phyloP scores from a whole-genome alignment of 2,888 invertebrate species.

The Selenia dentaria region DNA sequence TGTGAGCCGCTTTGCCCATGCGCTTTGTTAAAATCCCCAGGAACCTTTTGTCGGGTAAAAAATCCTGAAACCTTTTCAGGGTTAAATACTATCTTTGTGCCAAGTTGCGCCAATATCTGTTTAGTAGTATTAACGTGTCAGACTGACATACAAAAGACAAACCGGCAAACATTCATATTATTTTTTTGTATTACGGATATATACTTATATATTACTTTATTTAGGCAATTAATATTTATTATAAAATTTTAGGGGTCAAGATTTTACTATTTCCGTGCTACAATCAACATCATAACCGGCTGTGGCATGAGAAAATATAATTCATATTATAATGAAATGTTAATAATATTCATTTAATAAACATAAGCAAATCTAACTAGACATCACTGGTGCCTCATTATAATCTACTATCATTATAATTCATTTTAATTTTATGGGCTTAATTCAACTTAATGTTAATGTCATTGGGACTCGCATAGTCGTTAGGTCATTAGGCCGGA shows the following conservation, averaged over 20 bases:
- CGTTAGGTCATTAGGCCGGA: conserved; percentile 18
- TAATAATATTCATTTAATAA: conserved; percentile 4
- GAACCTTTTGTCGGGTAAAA: too few species aligned
- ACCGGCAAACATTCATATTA: too few species aligned
- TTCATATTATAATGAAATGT: neutral
- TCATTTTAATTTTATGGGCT: conserved; percentile 14
- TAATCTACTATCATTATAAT: conserved; percentile 10
- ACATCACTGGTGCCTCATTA: too few species aligned
- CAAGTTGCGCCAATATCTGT: too few species aligned
- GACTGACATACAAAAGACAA: too few species aligned
- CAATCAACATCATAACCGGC: conserved; percentile 1
- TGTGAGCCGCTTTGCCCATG: too few species aligned
- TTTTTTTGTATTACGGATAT: too few species aligned
- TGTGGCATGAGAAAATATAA: conserved; percentile 1
- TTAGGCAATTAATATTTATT: neutral
- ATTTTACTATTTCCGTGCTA: conserved; percentile 11
- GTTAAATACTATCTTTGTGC: too few species aligned
- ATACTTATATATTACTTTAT: too few species aligned
- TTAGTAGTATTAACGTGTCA: too few species aligned
- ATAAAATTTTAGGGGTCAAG: conserved; percentile 3
- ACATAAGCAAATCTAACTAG: conserved; percentile 7
- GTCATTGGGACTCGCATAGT: conserved; percentile 18
- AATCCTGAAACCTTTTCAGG: too few species aligned
- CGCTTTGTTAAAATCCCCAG: too few species aligned
- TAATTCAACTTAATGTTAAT: conserved; percentile 17